These are phyloP conservation scores for Ivindomyrus marchei DNA, from an alignment of 2,113 vertebrate genomes.

Conservation along the genomic window DNA sequence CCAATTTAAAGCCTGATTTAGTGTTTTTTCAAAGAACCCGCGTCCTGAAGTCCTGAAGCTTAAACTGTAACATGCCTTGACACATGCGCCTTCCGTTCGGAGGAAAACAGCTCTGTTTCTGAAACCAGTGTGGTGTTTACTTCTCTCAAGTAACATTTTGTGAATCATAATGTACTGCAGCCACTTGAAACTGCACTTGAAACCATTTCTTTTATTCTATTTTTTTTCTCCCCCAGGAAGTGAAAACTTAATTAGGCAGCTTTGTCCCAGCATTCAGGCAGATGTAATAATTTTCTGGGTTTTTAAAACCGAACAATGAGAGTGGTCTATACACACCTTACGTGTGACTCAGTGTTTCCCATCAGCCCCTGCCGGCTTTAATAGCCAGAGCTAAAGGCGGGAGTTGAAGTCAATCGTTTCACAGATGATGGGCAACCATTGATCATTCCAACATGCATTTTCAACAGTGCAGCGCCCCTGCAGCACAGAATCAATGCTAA, in stretches of 20 bases:
- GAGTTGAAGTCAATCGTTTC: neutral
- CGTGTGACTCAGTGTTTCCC: neutral
- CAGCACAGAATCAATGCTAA: neutral
- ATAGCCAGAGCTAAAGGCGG: neutral
- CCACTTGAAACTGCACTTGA: neutral
- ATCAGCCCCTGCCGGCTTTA: neutral
- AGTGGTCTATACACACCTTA: neutral
- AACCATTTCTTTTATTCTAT: neutral
- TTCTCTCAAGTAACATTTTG: neutral
- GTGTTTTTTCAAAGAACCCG: neutral
- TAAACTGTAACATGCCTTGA: neutral
- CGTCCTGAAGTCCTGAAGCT: neutral
- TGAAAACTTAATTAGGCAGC: constrained; percentile 11
- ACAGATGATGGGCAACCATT: neutral
- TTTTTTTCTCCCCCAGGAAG: constrained; percentile 1
- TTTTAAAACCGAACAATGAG: neutral
- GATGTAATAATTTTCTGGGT: neutral
- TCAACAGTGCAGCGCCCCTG: neutral
- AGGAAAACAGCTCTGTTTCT: neutral
- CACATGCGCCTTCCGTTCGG: neutral
- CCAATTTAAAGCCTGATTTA: neutral
- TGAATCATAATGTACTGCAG: neutral
- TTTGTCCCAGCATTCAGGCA: neutral
- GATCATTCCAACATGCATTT: neutral
- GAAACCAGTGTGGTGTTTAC: too few relatives aligned